Base-by-base conservation (phyloP, 2,888 invertebrate species). In the Campoplex capitator region DNA sequence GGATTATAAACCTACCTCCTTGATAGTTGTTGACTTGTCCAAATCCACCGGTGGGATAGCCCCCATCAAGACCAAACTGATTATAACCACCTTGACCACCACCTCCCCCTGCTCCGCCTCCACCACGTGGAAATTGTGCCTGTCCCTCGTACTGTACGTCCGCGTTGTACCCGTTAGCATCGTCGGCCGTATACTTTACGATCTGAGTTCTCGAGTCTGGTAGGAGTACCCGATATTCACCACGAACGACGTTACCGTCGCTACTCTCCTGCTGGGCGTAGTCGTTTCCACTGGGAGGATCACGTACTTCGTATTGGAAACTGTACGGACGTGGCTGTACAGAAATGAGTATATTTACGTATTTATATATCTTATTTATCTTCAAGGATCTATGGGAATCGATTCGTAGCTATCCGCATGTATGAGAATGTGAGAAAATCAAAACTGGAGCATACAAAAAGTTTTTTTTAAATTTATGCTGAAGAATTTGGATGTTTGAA, bases 111-210 rank as follows among this genome's bases (percentile, higher is more conserved):
- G 67, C 82, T 16, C 78, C 87, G 48, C 83, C 84, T 28, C 85
- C 84, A 16, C 90, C 86, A 51, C 92, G 89, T 6, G 94, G 93
- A 88, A 93, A 95, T 86, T 94, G 93, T 13, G 95, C 95, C 88
- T 95, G 94, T 51, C 95, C 95, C 91, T 95, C 95, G 92, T 95
- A 95, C 75, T 94, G 94, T 87, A 98, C 97, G 95, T 98, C 97
- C 90, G 98, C 98, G 92, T 98, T 97, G 95, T 97, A 98, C 76
- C 98, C 98, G 89, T 97, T 97, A 93, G 97, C 97, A 97, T 98
- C 98, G 93, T 98, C 98, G 71, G 95, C 95, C 3, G 97, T 97
- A 93, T 98, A 98, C 91, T 97, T 97, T 16, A 98, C 98, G 89
- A 98, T 96, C 95, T 98, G 98, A 35, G 97, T 97, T 88, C 98